Conservation (phyloP, 2,888 invertebrate species). For the Polymixis lichenea region DNA sequence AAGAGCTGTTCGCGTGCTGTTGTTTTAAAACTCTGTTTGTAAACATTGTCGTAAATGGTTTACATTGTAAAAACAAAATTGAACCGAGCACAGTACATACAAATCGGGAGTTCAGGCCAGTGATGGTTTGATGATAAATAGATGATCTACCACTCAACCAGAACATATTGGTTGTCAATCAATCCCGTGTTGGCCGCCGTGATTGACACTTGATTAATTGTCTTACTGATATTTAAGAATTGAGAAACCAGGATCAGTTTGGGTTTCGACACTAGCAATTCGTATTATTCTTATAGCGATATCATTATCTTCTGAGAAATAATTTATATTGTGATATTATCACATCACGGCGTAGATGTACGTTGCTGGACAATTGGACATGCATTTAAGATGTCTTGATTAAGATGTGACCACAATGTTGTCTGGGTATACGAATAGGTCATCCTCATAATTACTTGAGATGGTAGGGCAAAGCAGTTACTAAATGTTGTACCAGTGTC, state of each 20-base stretch:
- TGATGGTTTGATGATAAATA: constrained; percentile 22
- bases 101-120: background rate
- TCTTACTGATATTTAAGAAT: constrained; percentile 28
- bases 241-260: constrained; percentile 13
- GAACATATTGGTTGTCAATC: constrained; percentile 48
- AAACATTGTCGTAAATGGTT: constrained; percentile 20
- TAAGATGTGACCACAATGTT: background rate
- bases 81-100: background rate
- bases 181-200: constrained; percentile 5
- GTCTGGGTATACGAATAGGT: background rate
- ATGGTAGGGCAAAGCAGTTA: constrained; percentile 1
- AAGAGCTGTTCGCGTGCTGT: constrained; percentile 3
- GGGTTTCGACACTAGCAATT: constrained; percentile 17
- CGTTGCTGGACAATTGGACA: background rate
- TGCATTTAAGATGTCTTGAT: constrained; percentile 24
- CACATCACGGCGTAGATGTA: background rate
- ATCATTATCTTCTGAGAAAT: constrained; percentile 30
- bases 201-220: constrained; percentile 51
- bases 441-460: constrained; percentile 9
- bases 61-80: constrained; percentile 34
- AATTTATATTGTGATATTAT: constrained; percentile 22
- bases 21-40: constrained; percentile 26
- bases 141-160: constrained; percentile 32
- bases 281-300: constrained; percentile 22
- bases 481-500: background rate